Percentiles rank a stretch among this genome's conserved stretches.
These are phyloP conservation scores for Mechanitis messenoides DNA, from an alignment of 2,888 invertebrate species.

Conservation along the genomic window DNA sequence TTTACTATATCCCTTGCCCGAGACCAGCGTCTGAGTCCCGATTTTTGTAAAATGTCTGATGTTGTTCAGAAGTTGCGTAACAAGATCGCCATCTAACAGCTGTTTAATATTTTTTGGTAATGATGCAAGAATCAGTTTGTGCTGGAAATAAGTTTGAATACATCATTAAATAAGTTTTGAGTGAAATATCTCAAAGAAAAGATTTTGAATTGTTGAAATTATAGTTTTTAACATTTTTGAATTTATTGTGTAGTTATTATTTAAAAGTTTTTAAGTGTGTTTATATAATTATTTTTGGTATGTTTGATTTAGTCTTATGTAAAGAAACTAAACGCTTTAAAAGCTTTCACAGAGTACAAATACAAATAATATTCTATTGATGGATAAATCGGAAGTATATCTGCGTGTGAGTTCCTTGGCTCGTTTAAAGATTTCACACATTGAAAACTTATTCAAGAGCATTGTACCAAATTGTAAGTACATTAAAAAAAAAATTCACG, in stretches of 20 bases:
- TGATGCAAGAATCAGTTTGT: slow-evolving; percentile 3
- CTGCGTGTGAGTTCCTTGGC: slow-evolving; percentile 7
- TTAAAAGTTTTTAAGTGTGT: too few relatives aligned
- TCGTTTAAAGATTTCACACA: background rate
- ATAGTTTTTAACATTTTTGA: too few relatives aligned
- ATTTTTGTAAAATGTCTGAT: background rate
- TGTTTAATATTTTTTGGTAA: slow-evolving; percentile 3
- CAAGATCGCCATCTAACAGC: slow-evolving; percentile 2
- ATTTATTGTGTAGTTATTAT: too few relatives aligned
- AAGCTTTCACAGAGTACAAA: too few relatives aligned
- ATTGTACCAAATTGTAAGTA: background rate
- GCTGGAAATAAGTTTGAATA: background rate
- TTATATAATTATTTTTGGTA: too few relatives aligned
- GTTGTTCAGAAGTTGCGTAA: background rate
- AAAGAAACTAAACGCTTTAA: too few relatives aligned
- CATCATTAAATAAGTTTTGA: too few relatives aligned
- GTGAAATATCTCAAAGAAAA: too few relatives aligned
- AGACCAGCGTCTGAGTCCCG: slow-evolving; percentile 20
- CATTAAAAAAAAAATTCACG: slow-evolving; percentile 15
- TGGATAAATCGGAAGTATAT: too few relatives aligned
- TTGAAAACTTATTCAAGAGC: background rate
- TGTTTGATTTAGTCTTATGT: too few relatives aligned
- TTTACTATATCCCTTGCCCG: slow-evolving; percentile 34
- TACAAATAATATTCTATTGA: too few relatives aligned
- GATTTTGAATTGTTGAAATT: too few relatives aligned